Evolutionary conservation across 1,140 invertebrate genomes (phyloP).

Genomic region (Drosophila arizonae): DNA sequence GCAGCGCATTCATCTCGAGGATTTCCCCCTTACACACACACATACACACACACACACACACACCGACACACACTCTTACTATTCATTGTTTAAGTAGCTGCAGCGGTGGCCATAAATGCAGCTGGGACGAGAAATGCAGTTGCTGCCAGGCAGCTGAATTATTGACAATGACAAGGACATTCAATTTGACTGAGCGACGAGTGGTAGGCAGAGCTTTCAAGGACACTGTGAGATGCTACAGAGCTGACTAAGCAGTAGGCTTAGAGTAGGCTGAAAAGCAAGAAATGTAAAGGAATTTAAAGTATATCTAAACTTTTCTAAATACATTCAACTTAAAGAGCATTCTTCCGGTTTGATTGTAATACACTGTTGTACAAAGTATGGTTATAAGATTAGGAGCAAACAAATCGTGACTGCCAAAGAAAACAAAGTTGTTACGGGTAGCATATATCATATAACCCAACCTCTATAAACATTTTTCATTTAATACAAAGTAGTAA

Average conservation of each 20-base stretch:
- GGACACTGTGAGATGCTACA: conserved; percentile 1
- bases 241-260: neutral
- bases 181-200: conserved; percentile 11
- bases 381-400: no score
- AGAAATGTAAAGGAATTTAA: neutral
- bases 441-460: no score
- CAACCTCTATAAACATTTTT: neutral
- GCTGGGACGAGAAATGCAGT: neutral
- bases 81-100: conserved; percentile 53
- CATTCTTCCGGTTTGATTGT: no score
- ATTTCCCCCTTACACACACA: no score
- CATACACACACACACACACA: neutral
- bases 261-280: neutral
- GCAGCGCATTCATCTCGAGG: conserved; percentile 48
- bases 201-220: conserved; percentile 11
- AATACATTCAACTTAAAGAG: neutral
- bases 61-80: conserved; percentile 32
- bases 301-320: neutral
- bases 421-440: no score
- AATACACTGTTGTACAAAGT: no score
- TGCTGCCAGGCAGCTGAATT: conserved; percentile 16
- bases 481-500: neutral
- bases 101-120: neutral
- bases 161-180: conserved; percentile 27
- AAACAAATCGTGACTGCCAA: no score